Evolutionary conservation across 2,797 vertebrate species (phyloP).

Genomic region (Rallus crepitans): DNA sequence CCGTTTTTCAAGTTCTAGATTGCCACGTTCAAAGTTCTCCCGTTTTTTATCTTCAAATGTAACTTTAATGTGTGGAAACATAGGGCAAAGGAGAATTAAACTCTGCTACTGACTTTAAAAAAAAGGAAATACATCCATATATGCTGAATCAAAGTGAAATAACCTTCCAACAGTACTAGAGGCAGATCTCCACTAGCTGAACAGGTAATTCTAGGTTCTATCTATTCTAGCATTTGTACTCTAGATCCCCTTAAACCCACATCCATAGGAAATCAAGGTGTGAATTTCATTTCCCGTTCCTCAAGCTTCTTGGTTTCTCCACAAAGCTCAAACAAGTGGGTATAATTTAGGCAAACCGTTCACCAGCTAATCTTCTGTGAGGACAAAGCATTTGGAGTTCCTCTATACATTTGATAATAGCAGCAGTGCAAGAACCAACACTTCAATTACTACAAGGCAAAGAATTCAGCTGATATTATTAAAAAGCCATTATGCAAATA

Average conservation of each 20-base stretch:
- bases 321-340: neutral
- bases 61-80: slow-evolving; percentile 76
- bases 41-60: slow-evolving; percentile 98
- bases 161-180: neutral
- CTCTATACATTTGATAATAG: neutral
- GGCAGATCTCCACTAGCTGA: neutral
- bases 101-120: neutral
- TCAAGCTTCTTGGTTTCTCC: neutral
- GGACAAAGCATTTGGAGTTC: neutral
- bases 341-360: neutral
- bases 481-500: neutral
- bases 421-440: neutral
- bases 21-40: slow-evolving; percentile 97
- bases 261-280: neutral
- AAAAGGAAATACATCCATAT: accelerated
- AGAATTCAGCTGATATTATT: neutral
- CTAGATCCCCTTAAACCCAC: neutral
- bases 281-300: neutral
- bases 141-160: neutral
- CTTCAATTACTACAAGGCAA: neutral
- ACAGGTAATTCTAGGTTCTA: neutral
- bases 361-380: neutral
- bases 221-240: neutral
- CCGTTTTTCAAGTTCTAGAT: slow-evolving; percentile 95
- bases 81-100: neutral